Evolutionary conservation across 2,888 invertebrate genomes (phyloP), one percentile per base, ranked within the genome.

Genomic region (Volucella zonaria): DNA sequence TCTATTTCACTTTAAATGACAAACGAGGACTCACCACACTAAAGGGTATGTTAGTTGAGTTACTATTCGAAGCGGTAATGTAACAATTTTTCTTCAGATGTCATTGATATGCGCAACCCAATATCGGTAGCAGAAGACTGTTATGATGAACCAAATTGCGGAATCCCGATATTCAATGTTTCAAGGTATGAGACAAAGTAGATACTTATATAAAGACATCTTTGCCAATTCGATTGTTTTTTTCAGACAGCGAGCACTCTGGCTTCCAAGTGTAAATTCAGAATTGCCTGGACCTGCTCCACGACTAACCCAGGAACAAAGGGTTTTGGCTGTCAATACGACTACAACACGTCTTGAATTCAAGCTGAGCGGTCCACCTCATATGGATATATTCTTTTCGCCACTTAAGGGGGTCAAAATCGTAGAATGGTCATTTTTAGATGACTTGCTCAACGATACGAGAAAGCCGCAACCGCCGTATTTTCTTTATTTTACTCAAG

Each of bases 1-100:
- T 91, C 51, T 93, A 92, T 91, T 89, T 92, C 15, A 87, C 92
- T 56, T 92, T 93, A 0, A 90, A 93, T 52, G 93, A 93, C 87
- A 88, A 90, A 11, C 89, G 88, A 58, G 88, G 89, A 0, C 85
- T 88, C 1, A 88, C 90, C 0, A 85, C 90, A 49, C 89, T 90
- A 31, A 78, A 86, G 73, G 45, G 87, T 87, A 54, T 62, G 71
- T 81, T 0, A 1, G 40, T 3, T 8, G 4, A 31, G 0, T 62
- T 10, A n/a, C n/a, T 45, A 1, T 59, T 31, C 1, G 6, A 23
- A 15, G 6, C 6, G 1, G 9, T 31, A 38, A 14, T n/a, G 9
- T 43, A 18, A 18, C 2, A 18, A 43, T 75, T 87, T 87, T 8
- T 86, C 88, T 1, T 88, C 87, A 54, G 86, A 88, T 0, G 86